Base-by-base conservation (phyloP, 2,888 invertebrate genomes). In the Gisinianus flammeolus region DNA sequence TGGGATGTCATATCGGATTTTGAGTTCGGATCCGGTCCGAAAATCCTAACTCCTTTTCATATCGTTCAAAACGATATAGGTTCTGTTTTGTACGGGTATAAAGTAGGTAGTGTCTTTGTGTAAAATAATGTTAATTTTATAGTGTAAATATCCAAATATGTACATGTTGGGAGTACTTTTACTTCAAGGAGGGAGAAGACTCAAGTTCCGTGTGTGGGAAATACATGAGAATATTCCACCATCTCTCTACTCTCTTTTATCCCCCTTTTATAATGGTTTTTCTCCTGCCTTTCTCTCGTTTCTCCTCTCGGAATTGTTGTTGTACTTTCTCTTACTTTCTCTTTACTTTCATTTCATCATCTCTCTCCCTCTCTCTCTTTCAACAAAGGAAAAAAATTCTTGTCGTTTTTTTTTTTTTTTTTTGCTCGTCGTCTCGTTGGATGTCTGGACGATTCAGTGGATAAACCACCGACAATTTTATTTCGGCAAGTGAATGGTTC, bases 401-500 rank as follows among this genome's bases (percentile, higher is more conserved):
- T n/a, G 8, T 54, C 54, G n/a, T n/a, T n/a, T n/a, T n/a, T n/a
- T n/a, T n/a, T n/a, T n/a, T n/a, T 19, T 54, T 54, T 54, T 54
- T 54, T 54, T 19, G 8, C 54, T 54, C 6, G 4, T 16, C 54
- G 4, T 54, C 54, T n/a, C n/a, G n/a, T n/a, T n/a, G n/a, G n/a
- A n/a, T n/a, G n/a, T n/a, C n/a, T n/a, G n/a, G n/a, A n/a, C n/a
- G 54, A 54, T 22, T 44, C 28, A 93, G 93, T 94, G 92, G 94
- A 94, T 86, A 94, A 94, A 86, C 92, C 94, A 0, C 94, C 95
- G 0, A 94, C 95, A 0, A 93, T 95, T 82, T 88, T 94, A 69
- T 94, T 95, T 87, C 90, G 94, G 0, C 93, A 94, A 86, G 92
- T 93, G 79, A 89, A 92, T 58, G 95, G 94, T 0, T 94, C 94